Percentiles rank a stretch among this genome's conserved stretches.
These are phyloP conservation scores for Pantherophis guttatus DNA, from an alignment of 2,113 vertebrate species.

Conservation along the genomic window DNA sequence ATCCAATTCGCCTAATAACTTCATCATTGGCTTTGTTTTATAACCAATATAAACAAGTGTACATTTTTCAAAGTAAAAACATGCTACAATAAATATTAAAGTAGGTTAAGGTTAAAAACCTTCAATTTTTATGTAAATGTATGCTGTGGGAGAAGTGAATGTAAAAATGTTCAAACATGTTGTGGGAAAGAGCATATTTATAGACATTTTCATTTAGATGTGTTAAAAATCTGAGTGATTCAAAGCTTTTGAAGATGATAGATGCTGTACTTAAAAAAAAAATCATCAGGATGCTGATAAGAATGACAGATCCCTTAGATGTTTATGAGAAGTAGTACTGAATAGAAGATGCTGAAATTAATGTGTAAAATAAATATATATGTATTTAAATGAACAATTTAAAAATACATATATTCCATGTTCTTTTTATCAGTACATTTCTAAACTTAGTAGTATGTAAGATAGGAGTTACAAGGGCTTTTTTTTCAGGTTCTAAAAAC, in stretches of 20 bases:
- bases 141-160: neutral
- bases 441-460: neutral
- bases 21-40: neutral
- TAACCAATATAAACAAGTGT: neutral
- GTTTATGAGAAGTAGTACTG: neutral
- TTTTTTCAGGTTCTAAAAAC: neutral
- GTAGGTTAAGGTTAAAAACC: neutral
- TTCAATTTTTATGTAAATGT: neutral
- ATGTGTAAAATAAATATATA: neutral
- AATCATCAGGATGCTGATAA: neutral
- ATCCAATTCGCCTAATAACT: neutral
- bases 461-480: neutral
- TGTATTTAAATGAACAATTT: neutral
- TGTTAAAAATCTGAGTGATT: neutral
- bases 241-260: neutral
- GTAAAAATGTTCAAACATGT: neutral
- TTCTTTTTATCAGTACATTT: no score
- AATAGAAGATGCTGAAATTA: neutral
- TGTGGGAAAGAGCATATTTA: neutral
- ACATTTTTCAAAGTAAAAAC: neutral
- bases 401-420: neutral
- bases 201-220: neutral
- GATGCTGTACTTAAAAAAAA: neutral
- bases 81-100: neutral
- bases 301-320: neutral